Percentiles rank a stretch among this genome's conserved stretches.
These are phyloP conservation scores for Drosophila colorata DNA, from an alignment of 2,888 invertebrate species.

Conservation along the genomic window DNA sequence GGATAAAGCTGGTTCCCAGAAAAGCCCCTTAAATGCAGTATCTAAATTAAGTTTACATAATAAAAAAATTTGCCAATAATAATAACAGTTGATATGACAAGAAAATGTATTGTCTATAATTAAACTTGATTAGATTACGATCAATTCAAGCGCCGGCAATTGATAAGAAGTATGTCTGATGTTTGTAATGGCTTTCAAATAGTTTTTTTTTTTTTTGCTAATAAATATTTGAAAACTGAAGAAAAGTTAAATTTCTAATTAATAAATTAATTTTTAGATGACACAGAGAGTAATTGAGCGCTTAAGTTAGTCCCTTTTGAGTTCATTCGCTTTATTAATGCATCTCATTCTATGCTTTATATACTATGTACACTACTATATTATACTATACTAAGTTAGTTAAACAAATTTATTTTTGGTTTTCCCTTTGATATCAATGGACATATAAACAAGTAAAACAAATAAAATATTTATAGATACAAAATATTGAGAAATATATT, in stretches of 20 bases:
- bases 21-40: background rate
- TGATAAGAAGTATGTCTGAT: background rate
- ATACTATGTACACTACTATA: no score
- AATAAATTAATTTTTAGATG: no score
- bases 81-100: background rate
- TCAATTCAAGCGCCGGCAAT: background rate
- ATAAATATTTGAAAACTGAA: background rate
- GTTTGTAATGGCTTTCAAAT: background rate
- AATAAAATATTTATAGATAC: background rate
- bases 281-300: no score
- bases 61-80: background rate
- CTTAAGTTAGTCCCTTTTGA: no score
- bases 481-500: background rate
- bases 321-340: no score
- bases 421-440: background rate
- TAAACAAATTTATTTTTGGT: background rate
- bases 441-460: no score
- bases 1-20: conserved; percentile 67
- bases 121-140: background rate
- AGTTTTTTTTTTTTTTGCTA: background rate
- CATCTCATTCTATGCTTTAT: no score
- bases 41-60: background rate
- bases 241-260: background rate
- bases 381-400: no score
- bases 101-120: background rate